phyloP scores from a whole-genome alignment of 2,888 invertebrate species.

The Celastrina argiolus region DNA sequence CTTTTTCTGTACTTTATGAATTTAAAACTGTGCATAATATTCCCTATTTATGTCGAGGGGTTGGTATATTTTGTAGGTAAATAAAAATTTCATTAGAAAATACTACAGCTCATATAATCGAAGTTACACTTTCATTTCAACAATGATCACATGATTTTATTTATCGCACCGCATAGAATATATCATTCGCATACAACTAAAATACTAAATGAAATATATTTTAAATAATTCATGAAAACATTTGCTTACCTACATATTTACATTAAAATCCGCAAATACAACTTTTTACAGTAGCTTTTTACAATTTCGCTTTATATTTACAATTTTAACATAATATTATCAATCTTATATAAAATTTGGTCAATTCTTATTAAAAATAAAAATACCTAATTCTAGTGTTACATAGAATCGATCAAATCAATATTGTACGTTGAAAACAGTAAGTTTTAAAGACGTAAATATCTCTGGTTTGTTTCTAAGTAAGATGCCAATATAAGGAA shows the following conservation, averaged over 20 bases:
- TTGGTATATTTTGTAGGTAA: constrained; percentile 33
- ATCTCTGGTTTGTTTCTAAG: neutral
- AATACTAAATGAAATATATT: constrained; percentile 57
- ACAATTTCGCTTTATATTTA: constrained; percentile 55
- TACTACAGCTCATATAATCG: constrained; percentile 77
- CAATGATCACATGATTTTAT: constrained; percentile 74
- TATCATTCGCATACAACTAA: constrained; percentile 64
- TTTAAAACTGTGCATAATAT: too few species aligned
- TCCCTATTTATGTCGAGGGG: too few species aligned
- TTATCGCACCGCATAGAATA: constrained; percentile 71
- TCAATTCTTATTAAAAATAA: constrained; percentile 68
- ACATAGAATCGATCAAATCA: neutral
- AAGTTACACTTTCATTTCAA: constrained; percentile 76
- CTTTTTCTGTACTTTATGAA: too few species aligned
- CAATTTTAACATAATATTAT: constrained; percentile 33
- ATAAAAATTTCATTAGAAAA: constrained; percentile 61
- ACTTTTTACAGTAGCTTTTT: constrained; percentile 61
- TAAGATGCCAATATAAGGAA: neutral
- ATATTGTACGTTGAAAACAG: neutral
- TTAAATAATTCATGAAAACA: constrained; percentile 67
- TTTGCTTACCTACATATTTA: constrained; percentile 55
- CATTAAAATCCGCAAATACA: constrained; percentile 72
- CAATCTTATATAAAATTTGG: constrained; percentile 71
- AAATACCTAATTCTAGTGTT: constrained; percentile 31
- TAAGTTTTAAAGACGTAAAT: neutral